Percentiles rank a stretch among this genome's conserved stretches.
Evolutionary conservation across 2,888 invertebrate species (phyloP).

Genomic region (Acleris holmiana): DNA sequence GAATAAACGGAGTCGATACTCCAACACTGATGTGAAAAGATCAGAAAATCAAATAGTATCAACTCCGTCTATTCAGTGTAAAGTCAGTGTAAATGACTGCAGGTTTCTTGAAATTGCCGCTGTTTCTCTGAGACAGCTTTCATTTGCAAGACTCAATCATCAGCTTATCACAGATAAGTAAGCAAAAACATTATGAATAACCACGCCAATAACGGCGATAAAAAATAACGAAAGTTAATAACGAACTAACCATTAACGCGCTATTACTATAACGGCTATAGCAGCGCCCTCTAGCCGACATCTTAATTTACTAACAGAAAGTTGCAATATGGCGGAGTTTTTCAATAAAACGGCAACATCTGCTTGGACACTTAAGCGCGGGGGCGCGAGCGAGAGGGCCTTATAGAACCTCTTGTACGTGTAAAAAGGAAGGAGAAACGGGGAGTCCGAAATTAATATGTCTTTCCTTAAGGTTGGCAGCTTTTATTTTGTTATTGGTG

Average conservation of each 20-base stretch:
- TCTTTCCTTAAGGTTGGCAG: conserved; percentile 70
- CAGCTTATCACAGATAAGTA: no score
- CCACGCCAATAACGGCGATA: conserved; percentile 26
- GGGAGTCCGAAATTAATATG: conserved; percentile 77
- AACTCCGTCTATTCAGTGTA: no score
- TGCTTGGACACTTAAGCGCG: conserved; percentile 78
- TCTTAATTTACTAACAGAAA: conserved; percentile 80
- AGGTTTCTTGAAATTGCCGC: no score
- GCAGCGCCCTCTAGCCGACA: conserved; percentile 64
- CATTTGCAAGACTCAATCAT: no score
- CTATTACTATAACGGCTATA: conserved; percentile 54
- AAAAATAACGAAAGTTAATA: conserved; percentile 49
- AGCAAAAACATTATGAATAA: conserved; percentile 1
- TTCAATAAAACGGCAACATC: conserved; percentile 83
- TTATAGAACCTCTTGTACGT: conserved; percentile 41
- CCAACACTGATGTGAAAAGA: no score
- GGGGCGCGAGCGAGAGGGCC: conserved; percentile 63
- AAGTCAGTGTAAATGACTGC: no score
- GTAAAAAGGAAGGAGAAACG: conserved; percentile 54
- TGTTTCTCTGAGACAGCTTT: no score
- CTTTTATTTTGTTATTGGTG: conserved; percentile 50
- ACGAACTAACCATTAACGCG: conserved; percentile 48
- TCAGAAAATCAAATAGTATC: no score
- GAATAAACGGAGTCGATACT: no score
- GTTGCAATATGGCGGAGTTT: conserved; percentile 79